phyloP scores from a whole-genome alignment of 2,888 invertebrate species.

The Nasonia oneida region DNA sequence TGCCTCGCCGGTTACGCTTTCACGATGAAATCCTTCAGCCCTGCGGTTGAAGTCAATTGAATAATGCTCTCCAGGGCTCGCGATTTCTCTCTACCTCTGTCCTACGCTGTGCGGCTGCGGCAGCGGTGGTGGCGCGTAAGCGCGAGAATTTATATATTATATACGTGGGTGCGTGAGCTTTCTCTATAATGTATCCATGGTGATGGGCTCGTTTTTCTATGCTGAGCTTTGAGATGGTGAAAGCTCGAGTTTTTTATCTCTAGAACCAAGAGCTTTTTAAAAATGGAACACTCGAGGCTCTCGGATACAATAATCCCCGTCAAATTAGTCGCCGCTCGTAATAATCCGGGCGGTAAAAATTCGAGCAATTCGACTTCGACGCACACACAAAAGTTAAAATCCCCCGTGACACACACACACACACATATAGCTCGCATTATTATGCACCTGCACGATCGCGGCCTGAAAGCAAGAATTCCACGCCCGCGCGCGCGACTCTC shows the following conservation, averaged over 20 bases:
- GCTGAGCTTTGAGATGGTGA: no score
- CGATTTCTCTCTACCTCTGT: background rate
- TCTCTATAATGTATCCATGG: background rate
- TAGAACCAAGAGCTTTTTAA: no score
- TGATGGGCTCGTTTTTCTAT: no score
- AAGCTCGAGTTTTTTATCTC: no score
- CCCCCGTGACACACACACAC: background rate
- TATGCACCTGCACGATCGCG: conserved; percentile 33
- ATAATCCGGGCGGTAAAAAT: background rate
- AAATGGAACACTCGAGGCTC: no score
- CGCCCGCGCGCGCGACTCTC: background rate
- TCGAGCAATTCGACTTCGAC: background rate
- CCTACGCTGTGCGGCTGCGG: background rate
- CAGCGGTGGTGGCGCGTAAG: background rate
- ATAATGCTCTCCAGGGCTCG: conserved; percentile 45
- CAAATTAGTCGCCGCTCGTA: no score
- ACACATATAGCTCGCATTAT: conserved; percentile 1
- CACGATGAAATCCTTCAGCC: conserved; percentile 46
- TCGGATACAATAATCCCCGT: background rate
- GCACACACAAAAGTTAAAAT: background rate
- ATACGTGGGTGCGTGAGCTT: conserved; percentile 25
- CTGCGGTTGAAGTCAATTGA: conserved; percentile 51
- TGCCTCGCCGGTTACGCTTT: conserved; percentile 7
- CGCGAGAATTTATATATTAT: background rate
- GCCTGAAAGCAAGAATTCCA: conserved; percentile 37